phyloP scores from a whole-genome alignment of 2,797 vertebrate species.

The Mus caroli region DNA sequence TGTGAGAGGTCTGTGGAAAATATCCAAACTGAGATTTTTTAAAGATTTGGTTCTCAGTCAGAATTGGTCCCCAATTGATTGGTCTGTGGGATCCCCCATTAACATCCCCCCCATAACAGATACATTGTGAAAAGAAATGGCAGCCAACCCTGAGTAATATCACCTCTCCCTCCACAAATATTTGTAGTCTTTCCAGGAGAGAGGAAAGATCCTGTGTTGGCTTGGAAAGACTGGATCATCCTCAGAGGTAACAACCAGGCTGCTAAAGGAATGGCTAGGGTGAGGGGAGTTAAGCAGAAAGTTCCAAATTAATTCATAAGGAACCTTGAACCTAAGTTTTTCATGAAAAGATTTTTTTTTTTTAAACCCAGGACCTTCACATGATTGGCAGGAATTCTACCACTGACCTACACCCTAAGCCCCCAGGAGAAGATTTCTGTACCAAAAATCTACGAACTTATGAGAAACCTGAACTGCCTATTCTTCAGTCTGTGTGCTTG shows the following conservation, averaged over 20 bases:
- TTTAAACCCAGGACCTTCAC: neutral
- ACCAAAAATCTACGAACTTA: neutral
- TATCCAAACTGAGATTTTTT: neutral
- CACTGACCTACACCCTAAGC: neutral
- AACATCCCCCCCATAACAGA: neutral
- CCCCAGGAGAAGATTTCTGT: neutral
- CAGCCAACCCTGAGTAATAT: neutral
- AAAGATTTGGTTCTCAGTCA: conserved; percentile 6
- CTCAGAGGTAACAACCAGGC: conserved; percentile 24
- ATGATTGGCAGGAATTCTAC: neutral
- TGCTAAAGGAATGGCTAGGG: conserved; percentile 32
- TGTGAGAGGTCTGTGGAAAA: neutral
- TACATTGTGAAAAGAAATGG: neutral
- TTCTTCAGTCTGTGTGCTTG: neutral
- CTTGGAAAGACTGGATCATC: conserved; percentile 17
- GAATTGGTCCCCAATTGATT: neutral
- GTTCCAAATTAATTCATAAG: conserved; percentile 8
- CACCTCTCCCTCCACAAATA: conserved; percentile 27
- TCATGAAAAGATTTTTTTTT: conserved; percentile 25
- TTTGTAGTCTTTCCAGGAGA: conserved; percentile 19
- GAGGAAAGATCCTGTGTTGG: conserved; percentile 11
- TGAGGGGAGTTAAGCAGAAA: conserved; percentile 45
- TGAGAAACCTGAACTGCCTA: neutral
- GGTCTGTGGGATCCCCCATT: neutral
- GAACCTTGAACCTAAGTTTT: neutral